Evolutionary conservation across 2,113 vertebrate species (phyloP).

Genomic region (Propithecus coquereli): DNA sequence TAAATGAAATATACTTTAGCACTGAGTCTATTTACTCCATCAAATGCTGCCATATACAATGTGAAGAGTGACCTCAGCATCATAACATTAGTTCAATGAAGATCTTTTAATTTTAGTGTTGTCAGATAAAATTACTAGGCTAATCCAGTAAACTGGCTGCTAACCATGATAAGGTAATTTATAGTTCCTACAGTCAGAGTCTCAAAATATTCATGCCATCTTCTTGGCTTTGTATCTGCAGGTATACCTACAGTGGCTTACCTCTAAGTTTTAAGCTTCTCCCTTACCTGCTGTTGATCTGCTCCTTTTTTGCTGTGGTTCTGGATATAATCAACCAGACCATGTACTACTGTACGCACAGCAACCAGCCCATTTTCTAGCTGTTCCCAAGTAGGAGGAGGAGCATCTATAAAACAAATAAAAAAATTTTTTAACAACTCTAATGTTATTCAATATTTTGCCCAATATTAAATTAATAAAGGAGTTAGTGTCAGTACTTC

Average conservation of each 20-base stretch:
- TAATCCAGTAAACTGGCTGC: background rate
- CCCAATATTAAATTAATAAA: slow-evolving; percentile 1
- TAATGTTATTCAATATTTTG: background rate
- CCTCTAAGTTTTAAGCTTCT: background rate
- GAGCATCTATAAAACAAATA: slow-evolving; percentile 87
- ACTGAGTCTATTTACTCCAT: background rate
- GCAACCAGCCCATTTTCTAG: slow-evolving; percentile 97
- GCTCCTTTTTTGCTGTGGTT: slow-evolving; percentile 99
- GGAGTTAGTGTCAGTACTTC: background rate
- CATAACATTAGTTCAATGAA: background rate
- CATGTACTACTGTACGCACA: slow-evolving; percentile 97
- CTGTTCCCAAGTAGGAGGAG: slow-evolving; percentile 97
- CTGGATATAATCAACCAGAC: slow-evolving; percentile 98
- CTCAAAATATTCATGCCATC: background rate
- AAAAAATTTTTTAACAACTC: background rate
- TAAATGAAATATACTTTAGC: slow-evolving; percentile 23
- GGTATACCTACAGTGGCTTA: background rate
- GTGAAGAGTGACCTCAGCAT: background rate
- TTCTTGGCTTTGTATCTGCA: background rate
- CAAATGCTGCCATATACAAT: background rate
- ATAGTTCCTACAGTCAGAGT: background rate
- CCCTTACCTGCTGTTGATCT: slow-evolving; percentile 94
- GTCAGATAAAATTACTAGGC: slow-evolving; percentile 19
- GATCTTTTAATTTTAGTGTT: background rate
- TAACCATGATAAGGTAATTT: background rate